Conservation (phyloP, 2,113 vertebrate genomes). For the Notiomystis cincta region DNA sequence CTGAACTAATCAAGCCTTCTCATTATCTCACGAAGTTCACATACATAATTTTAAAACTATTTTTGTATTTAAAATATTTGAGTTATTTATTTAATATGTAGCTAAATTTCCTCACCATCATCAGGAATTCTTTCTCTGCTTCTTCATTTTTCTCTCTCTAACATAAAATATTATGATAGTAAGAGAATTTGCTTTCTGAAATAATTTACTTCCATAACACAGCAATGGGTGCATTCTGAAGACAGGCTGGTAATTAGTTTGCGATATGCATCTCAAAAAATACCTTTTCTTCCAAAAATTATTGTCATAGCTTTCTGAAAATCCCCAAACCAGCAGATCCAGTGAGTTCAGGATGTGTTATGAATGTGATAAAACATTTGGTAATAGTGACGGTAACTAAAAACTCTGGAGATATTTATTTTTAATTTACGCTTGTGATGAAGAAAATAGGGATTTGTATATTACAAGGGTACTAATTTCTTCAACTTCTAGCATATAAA, state of each 20-base stretch:
- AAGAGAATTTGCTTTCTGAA: not conserved
- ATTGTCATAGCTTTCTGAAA: not conserved
- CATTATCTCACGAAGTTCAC: not conserved
- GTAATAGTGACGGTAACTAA: not conserved
- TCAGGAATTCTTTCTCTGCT: not conserved
- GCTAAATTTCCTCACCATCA: not conserved
- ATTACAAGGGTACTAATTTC: not conserved
- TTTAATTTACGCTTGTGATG: not conserved
- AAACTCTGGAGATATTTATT: not conserved
- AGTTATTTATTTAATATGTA: not conserved
- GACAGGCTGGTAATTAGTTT: not conserved
- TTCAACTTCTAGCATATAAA: not conserved
- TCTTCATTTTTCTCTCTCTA: not conserved
- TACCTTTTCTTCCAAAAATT: not conserved
- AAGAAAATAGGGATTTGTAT: not conserved
- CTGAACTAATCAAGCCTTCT: not conserved
- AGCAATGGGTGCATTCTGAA: rapidly evolving
- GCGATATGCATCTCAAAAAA: not conserved
- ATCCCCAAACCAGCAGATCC: not conserved
- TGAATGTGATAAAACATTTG: not conserved
- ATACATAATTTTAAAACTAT: not conserved
- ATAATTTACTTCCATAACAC: not conserved
- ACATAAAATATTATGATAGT: not conserved
- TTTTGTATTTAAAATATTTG: not conserved
- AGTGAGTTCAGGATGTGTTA: not conserved